Percentiles rank a stretch among this genome's conserved stretches.
Conservation (phyloP, 2,797 vertebrate species). For the Discoglossus pictus region DNA sequence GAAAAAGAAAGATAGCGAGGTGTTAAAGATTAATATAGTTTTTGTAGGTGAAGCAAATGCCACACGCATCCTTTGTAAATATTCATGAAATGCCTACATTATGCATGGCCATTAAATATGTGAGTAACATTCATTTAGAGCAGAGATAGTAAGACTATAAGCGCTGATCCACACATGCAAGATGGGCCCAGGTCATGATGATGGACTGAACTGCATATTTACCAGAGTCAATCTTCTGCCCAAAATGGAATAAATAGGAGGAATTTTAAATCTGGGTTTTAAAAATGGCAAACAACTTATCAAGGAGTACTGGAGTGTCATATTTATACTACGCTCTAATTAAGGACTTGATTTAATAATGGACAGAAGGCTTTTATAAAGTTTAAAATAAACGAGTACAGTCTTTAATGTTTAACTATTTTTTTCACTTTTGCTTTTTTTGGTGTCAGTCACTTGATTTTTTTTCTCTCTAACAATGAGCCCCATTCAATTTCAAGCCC, state of each 20-base stretch:
- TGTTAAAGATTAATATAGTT: conserved; percentile 43
- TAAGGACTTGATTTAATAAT: too few species aligned
- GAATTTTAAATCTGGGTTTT: too few species aligned
- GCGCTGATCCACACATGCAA: conserved; percentile 8
- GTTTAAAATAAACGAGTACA: too few species aligned
- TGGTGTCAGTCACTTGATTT: too few species aligned
- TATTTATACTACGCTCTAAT: too few species aligned
- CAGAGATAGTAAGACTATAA: neutral
- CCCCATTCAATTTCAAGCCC: too few species aligned
- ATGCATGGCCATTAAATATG: conserved; percentile 46
- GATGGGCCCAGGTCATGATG: conserved; percentile 13
- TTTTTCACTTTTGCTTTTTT: too few species aligned
- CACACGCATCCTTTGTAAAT: conserved; percentile 40
- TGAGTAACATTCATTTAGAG: conserved; percentile 40
- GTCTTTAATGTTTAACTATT: too few species aligned
- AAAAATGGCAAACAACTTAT: too few species aligned
- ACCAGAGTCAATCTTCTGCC: conserved; percentile 9
- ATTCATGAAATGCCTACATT: conserved; percentile 45
- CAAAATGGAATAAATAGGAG: neutral
- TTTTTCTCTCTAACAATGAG: too few species aligned
- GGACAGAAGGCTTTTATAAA: too few species aligned
- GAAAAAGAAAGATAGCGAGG: conserved; percentile 20
- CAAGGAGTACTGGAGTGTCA: too few species aligned
- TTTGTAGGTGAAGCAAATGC: conserved; percentile 44
- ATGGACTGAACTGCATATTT: neutral